These are phyloP conservation scores for Brassicogethes aeneus DNA, from an alignment of 2,888 invertebrate genomes.

Conservation along the genomic window DNA sequence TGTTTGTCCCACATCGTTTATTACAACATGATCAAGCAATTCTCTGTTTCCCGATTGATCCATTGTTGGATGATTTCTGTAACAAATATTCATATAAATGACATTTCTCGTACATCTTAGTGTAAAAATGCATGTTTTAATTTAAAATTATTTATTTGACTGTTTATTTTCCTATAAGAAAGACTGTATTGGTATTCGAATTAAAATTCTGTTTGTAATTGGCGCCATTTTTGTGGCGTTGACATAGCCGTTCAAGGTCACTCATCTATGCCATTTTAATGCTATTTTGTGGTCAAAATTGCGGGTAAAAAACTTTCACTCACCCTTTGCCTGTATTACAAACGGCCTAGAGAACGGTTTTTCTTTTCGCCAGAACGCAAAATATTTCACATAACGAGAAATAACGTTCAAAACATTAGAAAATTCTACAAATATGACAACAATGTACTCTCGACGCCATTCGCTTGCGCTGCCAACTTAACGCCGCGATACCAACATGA, in stretches of 20 bases:
- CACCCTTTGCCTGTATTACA: too few relatives aligned
- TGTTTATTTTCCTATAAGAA: constrained; percentile 24
- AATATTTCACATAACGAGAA: constrained; percentile 5
- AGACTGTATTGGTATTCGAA: too few relatives aligned
- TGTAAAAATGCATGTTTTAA: constrained; percentile 3
- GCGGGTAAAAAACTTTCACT: background rate
- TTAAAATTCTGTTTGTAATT: too few relatives aligned
- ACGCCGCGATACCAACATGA: background rate
- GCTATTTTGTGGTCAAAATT: background rate
- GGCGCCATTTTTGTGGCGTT: constrained; percentile 27
- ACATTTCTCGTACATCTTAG: background rate
- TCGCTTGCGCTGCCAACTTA: background rate
- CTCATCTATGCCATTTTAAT: constrained; percentile 17
- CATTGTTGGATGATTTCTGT: constrained; percentile 20
- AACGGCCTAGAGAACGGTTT: too few relatives aligned
- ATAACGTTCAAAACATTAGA: constrained; percentile 2
- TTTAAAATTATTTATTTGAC: constrained; percentile 7
- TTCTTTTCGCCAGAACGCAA: too few relatives aligned
- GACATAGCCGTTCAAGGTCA: constrained; percentile 40
- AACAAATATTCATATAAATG: constrained; percentile 3
- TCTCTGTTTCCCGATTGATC: constrained; percentile 26
- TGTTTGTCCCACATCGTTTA: constrained; percentile 27
- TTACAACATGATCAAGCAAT: constrained; percentile 36
- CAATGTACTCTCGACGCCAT: constrained; percentile 3
- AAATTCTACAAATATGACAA: constrained; percentile 1